A percentile compares a stretch with the other conserved stretches of the same genome.
Conservation (phyloP, 2,888 invertebrate genomes). For the Penaeus monodon region DNA sequence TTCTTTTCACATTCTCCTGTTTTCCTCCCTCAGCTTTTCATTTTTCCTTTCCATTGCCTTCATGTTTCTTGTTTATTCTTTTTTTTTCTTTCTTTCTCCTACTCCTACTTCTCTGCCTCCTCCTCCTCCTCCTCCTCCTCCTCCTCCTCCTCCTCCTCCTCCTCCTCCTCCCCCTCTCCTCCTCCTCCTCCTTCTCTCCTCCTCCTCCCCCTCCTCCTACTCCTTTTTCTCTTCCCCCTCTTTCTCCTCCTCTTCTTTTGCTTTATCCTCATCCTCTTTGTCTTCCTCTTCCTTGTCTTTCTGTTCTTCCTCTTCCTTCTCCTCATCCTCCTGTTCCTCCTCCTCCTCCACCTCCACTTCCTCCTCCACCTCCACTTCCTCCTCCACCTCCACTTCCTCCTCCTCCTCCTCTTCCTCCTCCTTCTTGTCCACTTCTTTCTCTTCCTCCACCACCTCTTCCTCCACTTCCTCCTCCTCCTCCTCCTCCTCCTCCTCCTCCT, state of each 20-base stretch:
- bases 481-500: too few species aligned
- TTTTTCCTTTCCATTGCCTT: too few species aligned
- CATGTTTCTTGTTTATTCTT: too few species aligned
- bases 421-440: background rate
- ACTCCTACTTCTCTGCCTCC: background rate
- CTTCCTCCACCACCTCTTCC: background rate
- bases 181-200: too few species aligned
- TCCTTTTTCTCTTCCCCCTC: background rate
- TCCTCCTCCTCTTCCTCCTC: background rate
- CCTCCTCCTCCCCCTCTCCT: too few species aligned
- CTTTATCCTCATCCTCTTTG: background rate
- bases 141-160: background rate
- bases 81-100: background rate
- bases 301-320: background rate
- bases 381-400: too few species aligned
- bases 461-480: too few species aligned
- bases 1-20: too few species aligned
- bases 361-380: too few species aligned
- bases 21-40: too few species aligned
- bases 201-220: background rate
- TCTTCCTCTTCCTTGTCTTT: background rate
- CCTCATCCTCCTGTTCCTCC: too few species aligned
- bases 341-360: too few species aligned
- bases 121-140: background rate
- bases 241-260: background rate